These are phyloP conservation scores for Ormyrus labotus DNA, from an alignment of 2,888 invertebrate genomes.

Conservation along the genomic window DNA sequence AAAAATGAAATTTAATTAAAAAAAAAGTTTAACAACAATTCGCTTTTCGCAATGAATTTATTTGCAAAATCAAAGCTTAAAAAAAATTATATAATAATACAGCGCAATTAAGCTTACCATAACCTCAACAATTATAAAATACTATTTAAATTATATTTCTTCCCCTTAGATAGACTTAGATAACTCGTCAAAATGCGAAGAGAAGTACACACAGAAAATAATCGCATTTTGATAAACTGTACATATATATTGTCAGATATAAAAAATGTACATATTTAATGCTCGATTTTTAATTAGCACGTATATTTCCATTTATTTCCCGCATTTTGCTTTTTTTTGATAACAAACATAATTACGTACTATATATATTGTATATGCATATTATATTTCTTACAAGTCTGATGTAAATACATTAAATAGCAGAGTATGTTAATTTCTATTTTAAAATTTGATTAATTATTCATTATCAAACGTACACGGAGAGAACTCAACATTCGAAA, in stretches of 20 bases:
- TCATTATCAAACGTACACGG: conserved; percentile 9
- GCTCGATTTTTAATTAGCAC: conserved; percentile 50
- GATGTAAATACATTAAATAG: conserved; percentile 52
- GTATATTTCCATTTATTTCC: conserved; percentile 30
- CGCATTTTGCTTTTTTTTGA: conserved; percentile 44
- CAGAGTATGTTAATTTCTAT: conserved; percentile 49
- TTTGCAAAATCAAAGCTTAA: no score
- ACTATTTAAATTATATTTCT: conserved; percentile 23
- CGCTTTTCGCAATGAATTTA: no score
- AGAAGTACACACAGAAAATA: neutral
- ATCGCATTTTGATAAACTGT: conserved; percentile 29
- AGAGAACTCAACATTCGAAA: conserved; percentile 19
- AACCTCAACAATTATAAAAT: conserved; percentile 24
- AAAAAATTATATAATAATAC: no score
- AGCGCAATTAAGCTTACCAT: conserved; percentile 15
- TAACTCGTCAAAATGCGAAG: conserved; percentile 27
- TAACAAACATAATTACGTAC: conserved; percentile 15
- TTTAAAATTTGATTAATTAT: conserved; percentile 28
- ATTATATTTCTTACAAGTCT: conserved; percentile 34
- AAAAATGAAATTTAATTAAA: no score
- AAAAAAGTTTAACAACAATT: no score
- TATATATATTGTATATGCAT: conserved; percentile 34
- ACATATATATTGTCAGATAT: neutral
- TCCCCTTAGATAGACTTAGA: conserved; percentile 40
- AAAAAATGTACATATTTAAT: conserved; percentile 43